Evolutionary conservation across 2,888 invertebrate genomes (phyloP), one percentile per base, ranked within the genome.

Genomic region (Tortricodes alternella): DNA sequence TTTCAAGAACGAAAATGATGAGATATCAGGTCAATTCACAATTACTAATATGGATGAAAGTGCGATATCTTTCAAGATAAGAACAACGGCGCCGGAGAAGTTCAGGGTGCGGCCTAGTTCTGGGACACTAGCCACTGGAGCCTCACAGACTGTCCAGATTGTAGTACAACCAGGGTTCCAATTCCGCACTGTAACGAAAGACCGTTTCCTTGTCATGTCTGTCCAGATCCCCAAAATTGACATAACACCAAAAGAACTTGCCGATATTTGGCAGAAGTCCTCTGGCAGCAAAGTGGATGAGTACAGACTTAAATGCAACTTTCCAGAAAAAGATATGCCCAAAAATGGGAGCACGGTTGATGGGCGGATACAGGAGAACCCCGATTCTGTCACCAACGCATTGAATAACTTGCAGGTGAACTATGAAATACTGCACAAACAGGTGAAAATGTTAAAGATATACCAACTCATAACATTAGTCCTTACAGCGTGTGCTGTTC

Each of bases 61-160:
- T 23, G 72, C 77, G 0, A 67, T 91, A 0, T 89, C 85, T 1
- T 92, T 92, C 43, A 89, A 98, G 95, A 95, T 99, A 61, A 96
- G 99, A 84, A 99, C 98, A 9, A 99, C 98, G 2, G 96, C 98
- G 0, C 99, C 98, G 0, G 97, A 98, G 71, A 98, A 98, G 81
- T 99, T 97, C 85, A 92, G 97, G 23, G 99, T 99, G 1, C 93
- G 97, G 49, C 98, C 98, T 0, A 97, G 96, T 68, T 94, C 95
- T 4, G 98, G 98, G 0, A 87, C 94, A 4, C 78, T 98, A 48
- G 84, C 91, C 1, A 93, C 94, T 0, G 94, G 94, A 6, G 92
- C 92, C 2, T 89, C 91, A 0, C 92, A 93, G 32, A 90, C 91
- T 0, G 93, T 98, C 0, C 91, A 92, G 32, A 95, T 98, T 1